Conservation (phyloP, 2,113 vertebrate genomes). For the Mus musculus region DNA sequence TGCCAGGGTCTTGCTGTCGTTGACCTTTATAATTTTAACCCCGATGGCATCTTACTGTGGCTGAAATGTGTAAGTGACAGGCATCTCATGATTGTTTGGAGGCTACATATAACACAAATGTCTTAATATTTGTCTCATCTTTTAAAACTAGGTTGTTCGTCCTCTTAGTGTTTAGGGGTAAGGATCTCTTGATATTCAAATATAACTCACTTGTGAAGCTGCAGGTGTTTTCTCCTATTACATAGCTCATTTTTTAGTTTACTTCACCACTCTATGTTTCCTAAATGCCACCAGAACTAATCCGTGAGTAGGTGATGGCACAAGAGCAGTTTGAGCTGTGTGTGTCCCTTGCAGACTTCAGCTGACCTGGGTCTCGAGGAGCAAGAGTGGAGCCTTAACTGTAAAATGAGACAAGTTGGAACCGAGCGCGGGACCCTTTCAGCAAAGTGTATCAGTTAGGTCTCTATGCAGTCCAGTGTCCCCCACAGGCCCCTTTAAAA, state of each 20-base stretch:
- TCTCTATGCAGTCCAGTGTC: neutral
- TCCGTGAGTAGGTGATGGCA: neutral
- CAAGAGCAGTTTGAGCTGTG: slow-evolving; percentile 1
- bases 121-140: too few species aligned
- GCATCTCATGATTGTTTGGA: neutral
- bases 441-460: neutral
- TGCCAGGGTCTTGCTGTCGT: neutral
- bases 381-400: neutral
- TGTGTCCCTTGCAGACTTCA: neutral
- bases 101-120: neutral
- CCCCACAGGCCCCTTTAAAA: neutral
- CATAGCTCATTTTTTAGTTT: neutral
- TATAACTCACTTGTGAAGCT: neutral
- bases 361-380: neutral
- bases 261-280: neutral
- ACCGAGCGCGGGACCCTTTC: neutral
- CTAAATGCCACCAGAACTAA: slow-evolving; percentile 8
- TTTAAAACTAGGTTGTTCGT: too few species aligned
- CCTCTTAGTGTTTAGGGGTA: neutral
- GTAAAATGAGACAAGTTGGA: neutral
- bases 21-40: slow-evolving; percentile 23
- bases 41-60: neutral
- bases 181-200: slow-evolving; percentile 49
- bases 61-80: slow-evolving; percentile 1
- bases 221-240: slow-evolving; percentile 3